Percentiles rank a stretch among this genome's conserved stretches.
Conservation (phyloP, 2,113 vertebrate genomes). For the Eurypyga helias region DNA sequence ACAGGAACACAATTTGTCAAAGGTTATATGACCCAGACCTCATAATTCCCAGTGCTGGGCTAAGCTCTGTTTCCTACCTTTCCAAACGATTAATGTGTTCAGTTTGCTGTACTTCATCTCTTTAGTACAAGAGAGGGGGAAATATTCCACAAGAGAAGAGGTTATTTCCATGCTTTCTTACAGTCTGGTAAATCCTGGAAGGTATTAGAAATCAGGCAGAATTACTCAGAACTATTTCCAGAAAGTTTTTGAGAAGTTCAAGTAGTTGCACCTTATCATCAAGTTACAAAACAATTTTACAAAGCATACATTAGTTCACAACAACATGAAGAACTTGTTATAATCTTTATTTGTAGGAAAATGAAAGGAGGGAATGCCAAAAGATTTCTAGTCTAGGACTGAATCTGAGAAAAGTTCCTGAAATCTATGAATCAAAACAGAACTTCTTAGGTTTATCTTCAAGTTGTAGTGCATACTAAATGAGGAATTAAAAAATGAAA, state of each 20-base stretch:
- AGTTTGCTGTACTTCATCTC: neutral
- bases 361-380: neutral
- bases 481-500: neutral
- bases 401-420: neutral
- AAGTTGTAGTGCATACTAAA: neutral
- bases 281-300: neutral
- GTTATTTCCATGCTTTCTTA: neutral
- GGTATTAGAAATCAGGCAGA: neutral
- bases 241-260: neutral
- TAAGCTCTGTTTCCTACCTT: conserved; percentile 10
- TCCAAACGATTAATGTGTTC: conserved; percentile 40
- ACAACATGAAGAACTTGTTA: neutral
- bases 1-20: conserved; percentile 20
- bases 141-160: neutral
- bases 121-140: neutral
- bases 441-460: neutral
- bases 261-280: neutral
- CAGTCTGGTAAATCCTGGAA: neutral
- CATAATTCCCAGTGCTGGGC: neutral
- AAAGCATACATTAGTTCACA: neutral
- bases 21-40: neutral
- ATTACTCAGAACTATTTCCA: neutral
- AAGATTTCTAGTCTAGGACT: neutral
- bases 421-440: neutral
- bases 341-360: neutral